Conservation (phyloP, 2,113 vertebrate genomes). For the Callithrix jacchus region DNA sequence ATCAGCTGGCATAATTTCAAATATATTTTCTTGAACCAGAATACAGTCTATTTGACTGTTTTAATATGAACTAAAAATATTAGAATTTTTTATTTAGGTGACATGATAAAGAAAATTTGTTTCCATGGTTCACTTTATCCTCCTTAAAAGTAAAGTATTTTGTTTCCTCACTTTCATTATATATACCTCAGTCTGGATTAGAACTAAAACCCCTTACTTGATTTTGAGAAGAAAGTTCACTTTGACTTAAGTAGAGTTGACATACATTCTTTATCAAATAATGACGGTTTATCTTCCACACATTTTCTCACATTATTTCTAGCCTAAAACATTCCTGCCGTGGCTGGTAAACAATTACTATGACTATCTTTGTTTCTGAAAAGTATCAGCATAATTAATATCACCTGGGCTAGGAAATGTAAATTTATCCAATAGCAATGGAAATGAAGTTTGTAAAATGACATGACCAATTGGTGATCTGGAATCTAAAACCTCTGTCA, state of each 20-base stretch:
- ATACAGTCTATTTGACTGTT: not conserved
- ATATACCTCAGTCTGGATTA: not conserved
- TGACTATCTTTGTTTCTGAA: not conserved
- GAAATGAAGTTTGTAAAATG: conserved; percentile 16
- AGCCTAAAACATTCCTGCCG: not conserved
- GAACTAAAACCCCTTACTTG: not conserved
- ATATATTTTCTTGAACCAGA: not conserved
- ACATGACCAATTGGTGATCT: not conserved
- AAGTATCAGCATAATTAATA: conserved; percentile 11
- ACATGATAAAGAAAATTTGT: not conserved
- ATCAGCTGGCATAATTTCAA: not conserved
- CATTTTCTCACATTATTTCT: not conserved
- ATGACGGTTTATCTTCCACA: not conserved
- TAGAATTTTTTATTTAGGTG: not conserved
- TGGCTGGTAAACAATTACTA: conserved; percentile 14
- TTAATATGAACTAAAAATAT: not conserved
- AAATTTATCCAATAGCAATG: not conserved
- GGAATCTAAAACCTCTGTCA: not conserved
- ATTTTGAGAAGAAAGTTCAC: not conserved
- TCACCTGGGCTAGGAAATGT: not conserved
- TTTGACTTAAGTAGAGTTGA: conserved; percentile 3
- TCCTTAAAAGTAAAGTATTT: not conserved
- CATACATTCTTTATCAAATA: conserved; percentile 6
- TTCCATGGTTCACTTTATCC: not conserved
- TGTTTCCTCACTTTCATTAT: not conserved